Evolutionary conservation across 2,888 invertebrate species (phyloP).

Genomic region (Epicampocera succincta): DNA sequence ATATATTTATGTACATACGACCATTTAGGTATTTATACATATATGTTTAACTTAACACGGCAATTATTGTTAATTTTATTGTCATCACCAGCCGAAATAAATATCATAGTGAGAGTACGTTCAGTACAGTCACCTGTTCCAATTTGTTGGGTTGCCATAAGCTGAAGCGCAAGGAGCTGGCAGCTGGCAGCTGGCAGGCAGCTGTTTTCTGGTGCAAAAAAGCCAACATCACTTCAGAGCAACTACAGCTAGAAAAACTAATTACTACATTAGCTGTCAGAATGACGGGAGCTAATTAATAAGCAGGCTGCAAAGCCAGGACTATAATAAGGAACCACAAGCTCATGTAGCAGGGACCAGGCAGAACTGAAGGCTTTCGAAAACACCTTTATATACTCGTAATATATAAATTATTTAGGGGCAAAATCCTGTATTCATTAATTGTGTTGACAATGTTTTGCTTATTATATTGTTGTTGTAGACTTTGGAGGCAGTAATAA

Average conservation of each 20-base stretch:
- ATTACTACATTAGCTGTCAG: conserved; percentile 33
- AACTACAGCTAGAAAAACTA: conserved; percentile 38
- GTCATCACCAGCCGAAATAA: conserved; percentile 35
- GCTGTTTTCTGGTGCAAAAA: conserved; percentile 10
- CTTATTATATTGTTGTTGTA: background rate
- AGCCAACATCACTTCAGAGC: too few species aligned
- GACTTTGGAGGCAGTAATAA: background rate
- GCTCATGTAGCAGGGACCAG: background rate
- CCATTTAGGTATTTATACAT: conserved; percentile 8
- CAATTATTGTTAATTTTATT: conserved; percentile 37
- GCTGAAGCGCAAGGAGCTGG: too few species aligned
- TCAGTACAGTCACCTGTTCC: conserved; percentile 38
- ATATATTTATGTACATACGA: background rate
- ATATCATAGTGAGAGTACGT: conserved; percentile 12
- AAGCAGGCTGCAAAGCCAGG: conserved; percentile 14
- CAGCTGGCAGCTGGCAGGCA: background rate
- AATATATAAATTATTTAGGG: background rate
- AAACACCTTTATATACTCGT: conserved; percentile 7
- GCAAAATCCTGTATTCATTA: conserved; percentile 13
- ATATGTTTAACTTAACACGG: background rate
- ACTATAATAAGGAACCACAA: background rate
- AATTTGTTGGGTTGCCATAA: conserved; percentile 20
- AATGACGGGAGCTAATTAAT: conserved; percentile 30
- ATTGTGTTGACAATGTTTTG: background rate
- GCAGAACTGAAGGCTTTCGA: background rate